phyloP scores from a whole-genome alignment of 2,113 vertebrate species.

The Salvator merianae region DNA sequence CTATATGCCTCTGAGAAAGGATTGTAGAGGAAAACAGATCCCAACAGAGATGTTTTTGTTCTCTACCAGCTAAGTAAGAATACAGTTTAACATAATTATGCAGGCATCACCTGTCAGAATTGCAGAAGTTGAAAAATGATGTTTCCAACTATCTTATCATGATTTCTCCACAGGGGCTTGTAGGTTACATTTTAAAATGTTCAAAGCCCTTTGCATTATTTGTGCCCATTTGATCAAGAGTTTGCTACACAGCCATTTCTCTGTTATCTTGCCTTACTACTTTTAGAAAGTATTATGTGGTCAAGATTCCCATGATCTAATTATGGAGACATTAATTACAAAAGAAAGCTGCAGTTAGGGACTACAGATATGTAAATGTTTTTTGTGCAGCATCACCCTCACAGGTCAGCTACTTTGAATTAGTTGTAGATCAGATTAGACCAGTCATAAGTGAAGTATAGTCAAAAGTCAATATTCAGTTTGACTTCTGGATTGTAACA shows the following conservation, averaged over 20 bases:
- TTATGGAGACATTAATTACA: slow-evolving; percentile 66
- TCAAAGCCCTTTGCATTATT: too few relatives aligned
- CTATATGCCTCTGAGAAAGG: too few relatives aligned
- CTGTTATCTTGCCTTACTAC: slow-evolving; percentile 28
- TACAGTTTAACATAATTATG: too few relatives aligned
- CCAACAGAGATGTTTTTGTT: too few relatives aligned
- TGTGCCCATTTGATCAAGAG: background rate
- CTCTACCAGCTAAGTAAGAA: too few relatives aligned
- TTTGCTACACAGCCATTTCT: too few relatives aligned
- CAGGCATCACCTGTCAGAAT: too few relatives aligned
- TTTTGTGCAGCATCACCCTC: slow-evolving; percentile 56
- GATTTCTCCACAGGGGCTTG: background rate
- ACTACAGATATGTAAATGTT: slow-evolving; percentile 48
- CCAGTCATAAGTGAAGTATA: too few relatives aligned
- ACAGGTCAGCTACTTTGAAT: slow-evolving; percentile 57
- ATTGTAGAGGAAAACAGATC: too few relatives aligned
- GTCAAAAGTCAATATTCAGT: too few relatives aligned
- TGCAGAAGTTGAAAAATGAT: background rate
- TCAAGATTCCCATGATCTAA: slow-evolving; percentile 35
- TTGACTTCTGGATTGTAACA: too few relatives aligned
- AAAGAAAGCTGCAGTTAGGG: slow-evolving; percentile 60
- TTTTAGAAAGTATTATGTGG: slow-evolving; percentile 36
- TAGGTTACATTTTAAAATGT: background rate
- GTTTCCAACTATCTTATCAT: background rate
- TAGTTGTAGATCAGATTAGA: slow-evolving; percentile 57